Evolutionary conservation across 2,888 invertebrate genomes (phyloP).

Genomic region (Agrotis exclamationis): DNA sequence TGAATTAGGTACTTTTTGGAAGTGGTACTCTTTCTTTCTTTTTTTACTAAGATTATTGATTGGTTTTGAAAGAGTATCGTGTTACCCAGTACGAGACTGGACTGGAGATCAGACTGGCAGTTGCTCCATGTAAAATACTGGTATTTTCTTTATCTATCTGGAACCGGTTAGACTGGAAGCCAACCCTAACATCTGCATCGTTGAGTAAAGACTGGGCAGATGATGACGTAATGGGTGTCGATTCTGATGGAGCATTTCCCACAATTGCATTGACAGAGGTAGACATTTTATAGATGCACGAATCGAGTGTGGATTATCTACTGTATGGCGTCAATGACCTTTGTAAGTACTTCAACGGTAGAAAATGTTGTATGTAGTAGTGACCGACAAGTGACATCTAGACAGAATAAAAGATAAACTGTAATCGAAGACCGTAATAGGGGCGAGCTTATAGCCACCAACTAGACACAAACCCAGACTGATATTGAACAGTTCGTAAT

Average conservation of each 20-base stretch:
- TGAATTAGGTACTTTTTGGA: slow-evolving; percentile 17
- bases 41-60: background rate
- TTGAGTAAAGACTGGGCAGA: background rate
- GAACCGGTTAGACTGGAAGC: background rate
- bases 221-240: background rate
- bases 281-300: too few species aligned
- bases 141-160: background rate
- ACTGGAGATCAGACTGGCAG: background rate
- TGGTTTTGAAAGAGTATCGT: background rate
- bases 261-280: background rate
- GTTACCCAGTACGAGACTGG: background rate
- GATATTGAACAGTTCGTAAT: too few species aligned
- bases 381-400: slow-evolving; percentile 1
- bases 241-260: background rate
- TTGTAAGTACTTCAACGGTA: slow-evolving; percentile 4
- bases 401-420: background rate
- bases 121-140: background rate
- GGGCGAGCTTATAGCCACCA: too few species aligned
- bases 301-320: too few species aligned
- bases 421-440: too few species aligned
- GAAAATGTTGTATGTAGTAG: background rate
- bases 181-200: background rate
- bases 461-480: too few species aligned
- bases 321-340: slow-evolving; percentile 9
- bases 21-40: background rate